Conservation (phyloP, 2,888 invertebrate species). For the Helicoverpa assulta region DNA sequence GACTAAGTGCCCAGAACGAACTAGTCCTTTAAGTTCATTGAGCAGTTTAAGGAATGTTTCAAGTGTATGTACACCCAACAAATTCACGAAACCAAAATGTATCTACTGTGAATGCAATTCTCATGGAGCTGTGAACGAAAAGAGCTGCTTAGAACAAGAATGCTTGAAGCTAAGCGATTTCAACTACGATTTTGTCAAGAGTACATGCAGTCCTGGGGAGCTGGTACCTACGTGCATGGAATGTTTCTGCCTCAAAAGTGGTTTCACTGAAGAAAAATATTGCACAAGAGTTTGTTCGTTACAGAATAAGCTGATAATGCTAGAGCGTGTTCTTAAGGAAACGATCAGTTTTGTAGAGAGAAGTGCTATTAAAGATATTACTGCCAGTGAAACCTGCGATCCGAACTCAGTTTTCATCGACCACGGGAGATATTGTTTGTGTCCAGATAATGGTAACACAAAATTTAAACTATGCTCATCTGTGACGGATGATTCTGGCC, state of each 20-base stretch:
- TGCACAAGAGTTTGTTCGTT: conserved; percentile 79
- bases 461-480: conserved; percentile 75
- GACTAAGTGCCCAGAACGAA: conserved; percentile 61
- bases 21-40: conserved; percentile 55
- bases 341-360: conserved; percentile 69
- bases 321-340: conserved; percentile 74
- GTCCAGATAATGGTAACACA: conserved; percentile 74
- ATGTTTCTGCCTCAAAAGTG: conserved; percentile 79
- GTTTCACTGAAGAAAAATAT: conserved; percentile 70
- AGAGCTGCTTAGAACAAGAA: conserved; percentile 76
- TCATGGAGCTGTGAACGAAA: conserved; percentile 73
- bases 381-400: conserved; percentile 67
- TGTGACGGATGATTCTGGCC: conserved; percentile 49
- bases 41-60: conserved; percentile 61
- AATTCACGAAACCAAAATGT: conserved; percentile 77
- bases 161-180: conserved; percentile 71
- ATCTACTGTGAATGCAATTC: conserved; percentile 79
- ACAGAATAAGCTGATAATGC: conserved; percentile 74
- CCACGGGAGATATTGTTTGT: conserved; percentile 77
- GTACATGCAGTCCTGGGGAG: conserved; percentile 77
- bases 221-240: conserved; percentile 79
- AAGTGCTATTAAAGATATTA: conserved; percentile 63
- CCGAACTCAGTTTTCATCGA: conserved; percentile 76
- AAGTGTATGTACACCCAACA: conserved; percentile 71
- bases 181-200: conserved; percentile 64